These are phyloP conservation scores for Sinosuthora webbiana DNA, from an alignment of 2,113 vertebrate genomes.

Conservation along the genomic window DNA sequence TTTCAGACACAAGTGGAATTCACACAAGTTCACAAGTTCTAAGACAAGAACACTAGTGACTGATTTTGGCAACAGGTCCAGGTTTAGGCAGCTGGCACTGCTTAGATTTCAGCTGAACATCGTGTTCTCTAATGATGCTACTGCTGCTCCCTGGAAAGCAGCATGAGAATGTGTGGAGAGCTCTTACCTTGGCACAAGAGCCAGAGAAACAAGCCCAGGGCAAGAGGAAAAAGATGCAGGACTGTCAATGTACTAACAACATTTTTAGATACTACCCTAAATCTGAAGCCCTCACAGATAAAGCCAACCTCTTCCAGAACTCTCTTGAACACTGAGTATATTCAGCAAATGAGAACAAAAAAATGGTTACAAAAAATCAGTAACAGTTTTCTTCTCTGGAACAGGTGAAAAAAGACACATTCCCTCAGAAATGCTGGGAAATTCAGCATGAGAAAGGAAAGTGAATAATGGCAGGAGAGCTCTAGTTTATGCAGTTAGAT, in stretches of 20 bases:
- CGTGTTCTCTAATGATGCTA: neutral
- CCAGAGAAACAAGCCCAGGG: neutral
- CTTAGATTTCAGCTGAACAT: neutral
- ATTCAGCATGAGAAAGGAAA: neutral
- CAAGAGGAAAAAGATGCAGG: neutral
- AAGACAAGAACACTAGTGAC: neutral
- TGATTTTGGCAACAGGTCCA: neutral
- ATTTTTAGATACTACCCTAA: neutral
- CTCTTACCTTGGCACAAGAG: neutral
- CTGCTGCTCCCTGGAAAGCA: neutral
- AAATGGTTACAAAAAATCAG: neutral
- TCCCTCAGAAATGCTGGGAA: neutral
- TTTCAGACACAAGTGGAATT: neutral
- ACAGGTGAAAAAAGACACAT: neutral
- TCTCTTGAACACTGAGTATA: neutral
- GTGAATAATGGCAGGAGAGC: neutral
- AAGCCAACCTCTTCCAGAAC: neutral
- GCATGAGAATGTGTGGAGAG: neutral
- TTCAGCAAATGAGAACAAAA: neutral
- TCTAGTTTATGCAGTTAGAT: neutral
- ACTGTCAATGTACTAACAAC: neutral
- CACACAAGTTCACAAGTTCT: neutral
- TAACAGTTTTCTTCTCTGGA: neutral
- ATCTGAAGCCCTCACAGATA: neutral
- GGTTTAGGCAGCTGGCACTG: neutral